These are phyloP conservation scores for Staurois parvus DNA, from an alignment of 2,797 vertebrate genomes.

Conservation along the genomic window DNA sequence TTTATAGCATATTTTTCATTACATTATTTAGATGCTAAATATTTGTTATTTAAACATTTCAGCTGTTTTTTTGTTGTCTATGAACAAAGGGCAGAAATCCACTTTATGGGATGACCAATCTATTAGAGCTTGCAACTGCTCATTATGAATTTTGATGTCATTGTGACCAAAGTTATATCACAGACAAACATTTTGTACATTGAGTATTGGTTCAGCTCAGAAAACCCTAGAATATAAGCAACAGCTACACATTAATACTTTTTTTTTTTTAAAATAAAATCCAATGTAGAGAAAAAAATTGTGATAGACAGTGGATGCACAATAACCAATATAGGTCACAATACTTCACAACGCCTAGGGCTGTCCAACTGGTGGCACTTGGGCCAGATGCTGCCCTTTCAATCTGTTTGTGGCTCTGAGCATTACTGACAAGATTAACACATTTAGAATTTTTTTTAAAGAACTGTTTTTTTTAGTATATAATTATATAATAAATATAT, in stretches of 20 bases:
- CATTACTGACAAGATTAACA: background rate
- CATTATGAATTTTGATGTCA: background rate
- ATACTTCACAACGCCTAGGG: background rate
- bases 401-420: background rate
- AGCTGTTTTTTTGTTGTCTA: no score
- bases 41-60: background rate
- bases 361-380: constrained; percentile 6
- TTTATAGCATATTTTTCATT: no score
- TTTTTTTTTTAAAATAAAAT: background rate
- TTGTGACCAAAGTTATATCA: no score
- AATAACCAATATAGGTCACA: background rate
- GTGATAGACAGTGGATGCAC: background rate
- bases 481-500: no score
- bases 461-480: no score
- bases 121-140: background rate
- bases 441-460: background rate
- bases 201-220: background rate
- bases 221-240: background rate
- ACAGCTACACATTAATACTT: background rate
- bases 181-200: background rate
- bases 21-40: background rate
- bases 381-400: background rate
- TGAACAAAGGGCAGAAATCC: background rate
- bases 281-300: background rate
- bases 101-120: background rate